Evolutionary conservation across 2,113 vertebrate genomes (phyloP).

Genomic region (Piprites chloris): DNA sequence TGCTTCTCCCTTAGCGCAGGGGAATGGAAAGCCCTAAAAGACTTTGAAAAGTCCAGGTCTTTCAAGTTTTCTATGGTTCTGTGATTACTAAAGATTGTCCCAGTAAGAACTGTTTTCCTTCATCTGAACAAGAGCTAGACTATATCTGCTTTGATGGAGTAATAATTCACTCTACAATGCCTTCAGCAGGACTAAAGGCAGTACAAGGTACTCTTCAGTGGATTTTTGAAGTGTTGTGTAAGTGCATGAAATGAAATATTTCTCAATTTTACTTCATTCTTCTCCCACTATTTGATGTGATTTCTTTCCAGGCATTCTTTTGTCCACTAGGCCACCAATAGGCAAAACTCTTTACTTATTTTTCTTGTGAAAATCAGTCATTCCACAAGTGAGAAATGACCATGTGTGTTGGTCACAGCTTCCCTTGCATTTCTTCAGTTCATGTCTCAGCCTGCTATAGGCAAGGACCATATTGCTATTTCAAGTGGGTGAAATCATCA

Average conservation of each 20-base stretch:
- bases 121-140: background rate
- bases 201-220: background rate
- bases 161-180: background rate
- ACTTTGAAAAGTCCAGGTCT: background rate
- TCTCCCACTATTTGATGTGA: fast-evolving
- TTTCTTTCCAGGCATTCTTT: background rate
- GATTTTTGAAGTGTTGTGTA: background rate
- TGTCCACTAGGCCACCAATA: background rate
- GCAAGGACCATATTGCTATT: background rate
- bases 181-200: background rate
- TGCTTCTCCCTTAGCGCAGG: background rate
- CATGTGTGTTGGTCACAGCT: background rate
- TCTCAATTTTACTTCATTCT: background rate
- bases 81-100: background rate
- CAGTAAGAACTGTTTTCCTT: background rate
- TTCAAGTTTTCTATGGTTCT: background rate
- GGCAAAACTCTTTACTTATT: background rate
- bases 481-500: background rate
- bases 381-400: background rate
- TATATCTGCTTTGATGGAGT: background rate
- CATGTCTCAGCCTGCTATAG: background rate
- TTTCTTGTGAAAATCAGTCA: background rate
- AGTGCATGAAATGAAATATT: background rate
- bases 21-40: background rate
- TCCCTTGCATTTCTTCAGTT: background rate